A percentile compares a stretch with the other conserved stretches of the same genome.
Evolutionary conservation across 2,113 vertebrate species (phyloP).

Genomic region (Opisthocomus hoazin): DNA sequence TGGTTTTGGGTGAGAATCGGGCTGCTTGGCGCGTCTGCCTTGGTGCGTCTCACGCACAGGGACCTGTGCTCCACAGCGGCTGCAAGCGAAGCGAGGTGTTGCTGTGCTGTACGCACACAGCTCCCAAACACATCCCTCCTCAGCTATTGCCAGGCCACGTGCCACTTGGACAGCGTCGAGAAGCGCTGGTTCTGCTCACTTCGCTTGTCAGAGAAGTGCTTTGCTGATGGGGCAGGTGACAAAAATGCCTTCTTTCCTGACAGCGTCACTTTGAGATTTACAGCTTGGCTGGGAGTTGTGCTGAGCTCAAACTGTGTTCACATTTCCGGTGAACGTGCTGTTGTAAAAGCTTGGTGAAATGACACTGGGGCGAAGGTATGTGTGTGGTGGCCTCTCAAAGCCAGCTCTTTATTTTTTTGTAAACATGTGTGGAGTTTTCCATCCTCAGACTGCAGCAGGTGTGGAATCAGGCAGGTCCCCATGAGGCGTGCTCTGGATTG

Average conservation of each 20-base stretch:
- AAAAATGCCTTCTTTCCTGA: not conserved
- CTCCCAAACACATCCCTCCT: not conserved
- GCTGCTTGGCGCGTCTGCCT: not conserved
- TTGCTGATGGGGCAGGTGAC: not conserved
- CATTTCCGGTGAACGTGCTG: fast-evolving
- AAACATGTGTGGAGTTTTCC: not conserved
- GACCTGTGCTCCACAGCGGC: not conserved
- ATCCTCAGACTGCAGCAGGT: not conserved
- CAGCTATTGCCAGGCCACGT: not conserved
- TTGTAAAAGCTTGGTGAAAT: not conserved
- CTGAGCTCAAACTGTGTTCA: not conserved
- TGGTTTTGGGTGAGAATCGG: not conserved
- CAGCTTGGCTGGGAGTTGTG: not conserved
- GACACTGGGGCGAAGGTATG: not conserved
- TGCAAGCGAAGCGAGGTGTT: not conserved
- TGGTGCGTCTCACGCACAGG: fast-evolving
- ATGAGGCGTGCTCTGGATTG: not conserved
- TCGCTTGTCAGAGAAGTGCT: not conserved
- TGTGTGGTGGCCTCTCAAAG: not conserved
- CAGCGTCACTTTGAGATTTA: not conserved
- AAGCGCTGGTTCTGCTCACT: not conserved
- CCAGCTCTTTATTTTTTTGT: not conserved
- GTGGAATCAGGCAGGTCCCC: not conserved
- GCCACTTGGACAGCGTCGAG: not conserved
- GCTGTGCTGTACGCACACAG: not conserved